Evolutionary conservation across 2,888 invertebrate species (phyloP).

Genomic region (Limnephilus auricula): DNA sequence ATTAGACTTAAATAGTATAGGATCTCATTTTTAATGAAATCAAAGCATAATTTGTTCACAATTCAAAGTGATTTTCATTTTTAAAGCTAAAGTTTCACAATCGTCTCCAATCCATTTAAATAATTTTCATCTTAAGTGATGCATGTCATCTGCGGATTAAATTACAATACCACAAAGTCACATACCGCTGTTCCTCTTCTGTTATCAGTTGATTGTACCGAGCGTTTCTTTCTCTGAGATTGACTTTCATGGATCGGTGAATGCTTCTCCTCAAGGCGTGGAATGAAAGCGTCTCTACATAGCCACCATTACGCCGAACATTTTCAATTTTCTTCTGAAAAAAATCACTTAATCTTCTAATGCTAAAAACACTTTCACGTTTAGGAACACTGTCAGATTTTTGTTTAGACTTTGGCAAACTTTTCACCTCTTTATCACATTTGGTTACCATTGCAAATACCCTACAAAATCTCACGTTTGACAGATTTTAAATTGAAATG

Average conservation of each 20-base stretch:
- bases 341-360: slow-evolving; percentile 67
- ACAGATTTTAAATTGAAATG: slow-evolving; percentile 43
- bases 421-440: neutral
- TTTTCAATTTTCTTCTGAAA: slow-evolving; percentile 69
- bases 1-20: neutral
- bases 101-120: neutral
- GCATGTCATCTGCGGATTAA: slow-evolving; percentile 19
- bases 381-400: slow-evolving; percentile 11
- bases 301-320: slow-evolving; percentile 71
- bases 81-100: neutral
- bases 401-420: neutral
- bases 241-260: slow-evolving; percentile 72
- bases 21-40: neutral
- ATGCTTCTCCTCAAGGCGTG: slow-evolving; percentile 73
- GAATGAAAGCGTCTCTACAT: slow-evolving; percentile 72
- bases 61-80: neutral
- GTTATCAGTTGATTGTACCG: slow-evolving; percentile 82
- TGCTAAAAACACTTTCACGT: slow-evolving; percentile 63
- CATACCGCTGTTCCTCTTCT: slow-evolving; percentile 85
- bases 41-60: neutral
- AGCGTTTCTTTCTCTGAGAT: slow-evolving; percentile 73
- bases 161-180: neutral
- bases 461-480: neutral
- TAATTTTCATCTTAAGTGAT: neutral
- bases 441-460: slow-evolving; percentile 43